Evolutionary conservation across 1,140 invertebrate genomes (phyloP).

Genomic region (Geopemphigus sp.): DNA sequence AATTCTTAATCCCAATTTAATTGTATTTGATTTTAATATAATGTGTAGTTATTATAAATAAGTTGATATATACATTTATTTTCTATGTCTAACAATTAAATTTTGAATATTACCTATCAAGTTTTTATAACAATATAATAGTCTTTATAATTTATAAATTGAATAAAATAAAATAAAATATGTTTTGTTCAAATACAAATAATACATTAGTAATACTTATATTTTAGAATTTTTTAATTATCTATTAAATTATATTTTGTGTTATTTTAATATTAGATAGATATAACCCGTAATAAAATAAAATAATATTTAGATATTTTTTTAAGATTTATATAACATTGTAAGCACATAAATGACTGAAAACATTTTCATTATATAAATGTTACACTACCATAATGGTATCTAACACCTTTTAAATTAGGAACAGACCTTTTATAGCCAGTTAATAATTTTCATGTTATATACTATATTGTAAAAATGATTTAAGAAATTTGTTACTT

Average conservation of each 20-base stretch:
- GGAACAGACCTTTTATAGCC: too few relatives aligned
- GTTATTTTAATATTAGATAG: too few relatives aligned
- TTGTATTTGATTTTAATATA: background rate
- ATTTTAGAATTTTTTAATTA: too few relatives aligned
- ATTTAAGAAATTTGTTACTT: background rate
- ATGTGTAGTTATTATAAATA: background rate
- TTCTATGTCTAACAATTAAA: background rate
- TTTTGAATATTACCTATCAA: background rate
- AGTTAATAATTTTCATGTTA: conserved; percentile 7
- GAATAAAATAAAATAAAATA: background rate
- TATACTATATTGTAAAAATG: background rate
- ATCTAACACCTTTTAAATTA: background rate
- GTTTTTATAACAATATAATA: background rate
- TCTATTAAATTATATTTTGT: too few relatives aligned
- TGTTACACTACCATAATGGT: background rate
- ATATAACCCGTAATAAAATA: too few relatives aligned
- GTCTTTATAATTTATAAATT: background rate
- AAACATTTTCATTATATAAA: background rate
- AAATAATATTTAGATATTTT: too few relatives aligned
- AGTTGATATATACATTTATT: background rate
- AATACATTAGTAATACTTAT: too few relatives aligned
- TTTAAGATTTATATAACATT: too few relatives aligned
- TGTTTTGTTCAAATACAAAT: too few relatives aligned
- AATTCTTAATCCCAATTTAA: background rate
- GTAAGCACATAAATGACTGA: too few relatives aligned